Evolutionary conservation across 2,113 vertebrate genomes (phyloP).

Genomic region (Atrichornis clamosus): DNA sequence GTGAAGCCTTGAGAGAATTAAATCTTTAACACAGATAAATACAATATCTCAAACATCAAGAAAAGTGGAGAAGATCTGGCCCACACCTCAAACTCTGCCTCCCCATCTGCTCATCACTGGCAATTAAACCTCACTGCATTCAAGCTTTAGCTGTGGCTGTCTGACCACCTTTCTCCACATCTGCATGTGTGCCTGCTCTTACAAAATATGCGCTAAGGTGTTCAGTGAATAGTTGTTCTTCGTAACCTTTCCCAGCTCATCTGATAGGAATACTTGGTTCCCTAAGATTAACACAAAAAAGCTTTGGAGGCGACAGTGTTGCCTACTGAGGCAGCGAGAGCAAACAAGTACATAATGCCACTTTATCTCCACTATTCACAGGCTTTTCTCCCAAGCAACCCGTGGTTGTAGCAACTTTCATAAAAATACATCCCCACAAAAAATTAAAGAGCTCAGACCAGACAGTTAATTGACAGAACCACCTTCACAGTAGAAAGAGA

Average conservation of each 20-base stretch:
- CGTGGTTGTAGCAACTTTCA: neutral
- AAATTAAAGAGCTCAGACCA: neutral
- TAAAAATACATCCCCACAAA: neutral
- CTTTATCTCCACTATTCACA: neutral
- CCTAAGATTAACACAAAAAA: neutral
- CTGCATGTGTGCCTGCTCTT: neutral
- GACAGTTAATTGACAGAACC: neutral
- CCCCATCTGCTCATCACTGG: neutral
- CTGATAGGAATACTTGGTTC: neutral
- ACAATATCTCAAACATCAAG: neutral
- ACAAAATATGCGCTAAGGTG: neutral
- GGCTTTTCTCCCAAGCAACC: neutral
- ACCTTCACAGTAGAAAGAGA: neutral
- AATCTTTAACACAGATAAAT: neutral
- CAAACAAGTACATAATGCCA: neutral
- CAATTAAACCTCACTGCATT: neutral
- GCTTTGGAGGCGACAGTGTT: neutral
- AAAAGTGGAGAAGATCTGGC: rapidly evolving
- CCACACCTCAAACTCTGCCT: neutral
- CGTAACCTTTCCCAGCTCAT: neutral
- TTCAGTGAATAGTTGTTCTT: neutral
- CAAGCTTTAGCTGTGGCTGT: neutral
- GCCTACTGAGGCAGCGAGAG: neutral
- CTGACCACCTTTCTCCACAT: neutral
- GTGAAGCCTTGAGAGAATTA: neutral